A percentile compares a stretch with the other conserved stretches of the same genome.
These are phyloP conservation scores for Cryptoblepharus egeriae DNA, from an alignment of 2,797 vertebrate genomes.

Conservation along the genomic window DNA sequence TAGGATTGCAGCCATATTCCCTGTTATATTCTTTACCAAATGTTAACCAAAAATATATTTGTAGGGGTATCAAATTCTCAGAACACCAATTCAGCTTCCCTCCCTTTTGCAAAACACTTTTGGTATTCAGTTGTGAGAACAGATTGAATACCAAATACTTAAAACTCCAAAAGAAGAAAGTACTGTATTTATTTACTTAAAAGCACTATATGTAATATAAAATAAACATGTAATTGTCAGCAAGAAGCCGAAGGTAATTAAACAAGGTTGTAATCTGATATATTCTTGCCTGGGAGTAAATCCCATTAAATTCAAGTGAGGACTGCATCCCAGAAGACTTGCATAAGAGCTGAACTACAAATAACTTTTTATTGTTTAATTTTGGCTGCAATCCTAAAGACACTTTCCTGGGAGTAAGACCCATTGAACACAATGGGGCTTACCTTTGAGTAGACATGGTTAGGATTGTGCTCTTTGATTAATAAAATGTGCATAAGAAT, in stretches of 20 bases:
- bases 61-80: neutral
- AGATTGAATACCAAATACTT: neutral
- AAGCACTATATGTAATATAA: neutral
- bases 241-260: neutral
- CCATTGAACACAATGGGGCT: too few relatives aligned
- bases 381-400: too few relatives aligned
- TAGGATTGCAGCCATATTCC: too few relatives aligned
- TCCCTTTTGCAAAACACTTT: neutral
- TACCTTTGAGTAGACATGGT: too few relatives aligned
- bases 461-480: too few relatives aligned
- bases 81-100: neutral
- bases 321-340: too few relatives aligned
- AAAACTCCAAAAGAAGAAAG: slow-evolving; percentile 23
- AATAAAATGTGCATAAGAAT: too few relatives aligned
- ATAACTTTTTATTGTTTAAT: too few relatives aligned
- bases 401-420: too few relatives aligned
- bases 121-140: neutral
- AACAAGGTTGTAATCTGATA: neutral
- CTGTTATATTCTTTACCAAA: too few relatives aligned
- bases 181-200: neutral
- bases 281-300: neutral
- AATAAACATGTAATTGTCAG: neutral
- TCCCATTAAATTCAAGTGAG: too few relatives aligned
- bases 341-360: too few relatives aligned
- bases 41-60: neutral